Conservation (phyloP, 2,797 vertebrate species). For the Pseudopleuronectes americanus region DNA sequence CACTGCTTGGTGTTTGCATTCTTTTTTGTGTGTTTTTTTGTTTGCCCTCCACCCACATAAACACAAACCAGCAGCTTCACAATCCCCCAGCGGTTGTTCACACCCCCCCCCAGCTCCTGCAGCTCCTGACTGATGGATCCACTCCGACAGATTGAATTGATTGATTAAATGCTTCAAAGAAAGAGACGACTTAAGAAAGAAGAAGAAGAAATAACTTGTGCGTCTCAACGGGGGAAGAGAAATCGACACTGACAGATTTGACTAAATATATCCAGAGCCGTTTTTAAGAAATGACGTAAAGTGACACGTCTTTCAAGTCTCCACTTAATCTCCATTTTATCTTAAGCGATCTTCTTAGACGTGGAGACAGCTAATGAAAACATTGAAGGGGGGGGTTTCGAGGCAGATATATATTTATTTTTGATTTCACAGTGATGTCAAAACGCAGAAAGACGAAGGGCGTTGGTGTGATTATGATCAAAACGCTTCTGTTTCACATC, state of each 20-base stretch:
- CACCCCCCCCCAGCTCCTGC: conserved; percentile 47
- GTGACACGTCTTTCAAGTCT: neutral
- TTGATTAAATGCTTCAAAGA: conserved; percentile 66
- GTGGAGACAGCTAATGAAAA: conserved; percentile 14
- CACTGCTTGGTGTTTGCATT: conserved; percentile 27
- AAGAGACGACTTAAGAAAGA: neutral
- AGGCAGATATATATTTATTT: conserved; percentile 15
- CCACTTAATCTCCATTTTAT: conserved; percentile 22
- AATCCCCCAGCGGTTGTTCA: conserved; percentile 39
- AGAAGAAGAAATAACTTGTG: neutral
- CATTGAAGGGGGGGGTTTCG: neutral
- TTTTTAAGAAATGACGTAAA: conserved; percentile 23
- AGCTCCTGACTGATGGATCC: conserved; percentile 46
- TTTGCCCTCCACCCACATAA: conserved; percentile 38
- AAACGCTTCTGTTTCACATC: too few relatives aligned
- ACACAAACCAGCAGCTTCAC: conserved; percentile 34
- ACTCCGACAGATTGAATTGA: conserved; percentile 48
- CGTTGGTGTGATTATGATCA: too few relatives aligned
- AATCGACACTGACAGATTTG: conserved; percentile 15
- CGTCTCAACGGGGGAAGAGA: neutral
- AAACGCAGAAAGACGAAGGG: too few relatives aligned
- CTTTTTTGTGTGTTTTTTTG: conserved; percentile 7
- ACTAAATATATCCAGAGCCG: conserved; percentile 29
- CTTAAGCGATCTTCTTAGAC: neutral
- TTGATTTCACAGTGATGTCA: neutral